Base-by-base conservation (phyloP, 37 sponge, comb jelly and placozoan species). In the Oscarella lobularis region DNA sequence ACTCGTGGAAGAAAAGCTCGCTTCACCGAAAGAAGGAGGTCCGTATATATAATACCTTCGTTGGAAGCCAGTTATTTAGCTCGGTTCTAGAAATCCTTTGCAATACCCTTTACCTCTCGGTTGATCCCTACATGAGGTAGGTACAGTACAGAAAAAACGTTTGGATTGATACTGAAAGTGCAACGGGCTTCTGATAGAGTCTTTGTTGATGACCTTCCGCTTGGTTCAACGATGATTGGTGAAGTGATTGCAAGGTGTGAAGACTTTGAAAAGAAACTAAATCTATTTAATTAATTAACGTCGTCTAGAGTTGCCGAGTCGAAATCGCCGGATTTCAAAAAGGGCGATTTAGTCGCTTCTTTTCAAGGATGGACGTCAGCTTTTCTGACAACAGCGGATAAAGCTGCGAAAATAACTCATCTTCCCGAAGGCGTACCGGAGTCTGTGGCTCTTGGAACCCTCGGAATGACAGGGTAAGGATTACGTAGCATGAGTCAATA, bases 111-210 rank as follows among this genome's bases (percentile, higher is more conserved):
- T 92, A 87, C 81, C 71, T 85, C n/a, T 78, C 86, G 39, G 92
- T 92, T 34, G 92, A 92, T 82, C 92, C 92, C 20, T 92, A 92
- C 86, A 92, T 92, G 92, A 85, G 92, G 92, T 91, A 27, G 39
- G 74, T n/a, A n/a, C n/a, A n/a, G n/a, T n/a, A n/a, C n/a, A n/a
- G n/a, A n/a, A n/a, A n/a, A n/a, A n/a, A 31, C 0, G 2, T 31
- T 1, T 1, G 2, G 73, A 14, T 67, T 30, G n/a, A n/a, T 27
- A n/a, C 27, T n/a, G n/a, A 0, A 31, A 30, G 2, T 2, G 31
- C 2, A 33, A 2, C 33, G 33, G 33, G 2, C 31, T 73, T 41
- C 37, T 37, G n/a, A 33, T 60, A 75, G 74, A 3, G 33, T 69
- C 1, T 79, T 3, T 31, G 31, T 29, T 1, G 4, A 2, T 31